Conservation (phyloP, 2,888 invertebrate genomes). For the Lutraria lutraria region DNA sequence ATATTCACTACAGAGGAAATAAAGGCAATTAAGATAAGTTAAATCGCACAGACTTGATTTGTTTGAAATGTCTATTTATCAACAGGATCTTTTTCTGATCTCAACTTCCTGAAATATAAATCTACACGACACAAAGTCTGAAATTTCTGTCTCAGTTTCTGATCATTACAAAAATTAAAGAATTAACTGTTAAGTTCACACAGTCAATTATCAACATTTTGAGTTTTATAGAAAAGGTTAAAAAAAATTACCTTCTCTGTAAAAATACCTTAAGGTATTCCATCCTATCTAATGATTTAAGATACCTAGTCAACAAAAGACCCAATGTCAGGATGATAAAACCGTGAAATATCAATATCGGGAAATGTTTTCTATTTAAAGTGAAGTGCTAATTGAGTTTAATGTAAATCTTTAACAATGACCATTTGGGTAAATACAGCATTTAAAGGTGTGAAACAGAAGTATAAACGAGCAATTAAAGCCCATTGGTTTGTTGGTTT, state of each 20-base stretch:
- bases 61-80: not conserved
- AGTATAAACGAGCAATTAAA: constrained; percentile 28
- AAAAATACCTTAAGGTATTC: not conserved
- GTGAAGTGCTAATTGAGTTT: constrained; percentile 47
- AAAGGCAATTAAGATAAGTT: not conserved
- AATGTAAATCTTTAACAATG: constrained; percentile 33
- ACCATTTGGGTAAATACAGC: constrained; percentile 39
- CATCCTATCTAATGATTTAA: not conserved
- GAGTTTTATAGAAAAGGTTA: not conserved
- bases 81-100: not conserved
- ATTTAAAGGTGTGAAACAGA: not conserved
- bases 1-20: not conserved
- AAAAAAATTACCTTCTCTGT: constrained; percentile 13
- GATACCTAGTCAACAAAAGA: constrained; percentile 26
- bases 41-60: not conserved
- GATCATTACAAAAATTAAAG: not conserved
- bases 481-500: not conserved
- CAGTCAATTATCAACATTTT: not conserved
- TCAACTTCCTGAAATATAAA: constrained; percentile 13
- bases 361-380: constrained; percentile 51
- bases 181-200: not conserved
- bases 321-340: not conserved
- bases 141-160: not conserved
- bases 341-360: constrained; percentile 37
- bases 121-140: not conserved